Percentiles rank a stretch among this genome's conserved stretches.
These are phyloP conservation scores for Myotis yumanensis DNA, from an alignment of 2,113 vertebrate species.

Conservation along the genomic window DNA sequence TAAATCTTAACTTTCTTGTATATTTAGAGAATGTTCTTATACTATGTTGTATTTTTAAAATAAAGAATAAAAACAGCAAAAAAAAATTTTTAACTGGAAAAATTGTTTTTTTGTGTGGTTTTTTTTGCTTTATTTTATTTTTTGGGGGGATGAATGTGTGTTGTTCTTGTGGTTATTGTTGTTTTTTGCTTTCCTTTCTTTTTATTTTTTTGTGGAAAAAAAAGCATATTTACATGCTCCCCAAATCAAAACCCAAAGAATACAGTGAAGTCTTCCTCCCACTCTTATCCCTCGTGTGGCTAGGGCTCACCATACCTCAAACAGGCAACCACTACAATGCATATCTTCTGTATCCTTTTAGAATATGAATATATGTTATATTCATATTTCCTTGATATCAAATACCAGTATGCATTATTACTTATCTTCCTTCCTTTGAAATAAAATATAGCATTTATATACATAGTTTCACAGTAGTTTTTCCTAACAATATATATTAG, in stretches of 20 bases:
- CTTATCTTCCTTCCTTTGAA: not conserved
- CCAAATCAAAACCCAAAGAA: constrained; percentile 22
- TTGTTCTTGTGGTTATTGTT: too few relatives aligned
- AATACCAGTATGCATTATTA: not conserved
- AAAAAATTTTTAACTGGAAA: not conserved
- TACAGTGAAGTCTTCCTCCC: not conserved
- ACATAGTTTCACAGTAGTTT: not conserved
- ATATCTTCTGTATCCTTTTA: not conserved
- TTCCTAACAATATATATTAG: not conserved
- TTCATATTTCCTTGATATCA: not conserved
- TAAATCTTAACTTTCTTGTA: not conserved
- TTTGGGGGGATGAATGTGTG: not conserved
- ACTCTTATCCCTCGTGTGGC: accelerated
- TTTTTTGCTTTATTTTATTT: not conserved
- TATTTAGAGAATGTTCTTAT: not conserved
- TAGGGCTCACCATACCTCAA: not conserved
- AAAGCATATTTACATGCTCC: not conserved
- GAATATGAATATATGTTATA: not conserved
- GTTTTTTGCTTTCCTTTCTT: not conserved
- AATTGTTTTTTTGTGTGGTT: not conserved
- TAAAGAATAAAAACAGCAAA: not conserved
- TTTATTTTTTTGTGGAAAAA: not conserved
- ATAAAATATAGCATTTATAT: constrained; percentile 2
- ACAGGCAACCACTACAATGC: not conserved
- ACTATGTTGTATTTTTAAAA: not conserved